Percentiles rank a stretch among this genome's conserved stretches.
Conservation (phyloP, 2,797 vertebrate genomes). For the Sebastes taczanowskii region DNA sequence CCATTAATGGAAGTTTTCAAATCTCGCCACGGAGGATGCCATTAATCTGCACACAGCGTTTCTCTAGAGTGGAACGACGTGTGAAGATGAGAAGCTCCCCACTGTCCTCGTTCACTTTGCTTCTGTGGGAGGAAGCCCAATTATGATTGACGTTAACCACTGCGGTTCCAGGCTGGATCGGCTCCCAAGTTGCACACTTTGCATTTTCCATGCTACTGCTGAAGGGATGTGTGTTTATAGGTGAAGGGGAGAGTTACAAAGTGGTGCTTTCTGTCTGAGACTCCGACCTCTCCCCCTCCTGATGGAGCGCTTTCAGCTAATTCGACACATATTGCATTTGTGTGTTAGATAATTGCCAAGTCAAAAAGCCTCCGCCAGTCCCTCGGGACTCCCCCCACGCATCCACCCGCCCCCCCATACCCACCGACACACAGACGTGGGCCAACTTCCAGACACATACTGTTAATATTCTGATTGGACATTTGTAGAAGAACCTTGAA, state of each 20-base stretch:
- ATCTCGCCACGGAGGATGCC: slow-evolving; percentile 61
- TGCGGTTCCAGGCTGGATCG: slow-evolving; percentile 2
- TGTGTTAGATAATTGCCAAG: slow-evolving; percentile 62
- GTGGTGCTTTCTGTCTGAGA: slow-evolving; percentile 44
- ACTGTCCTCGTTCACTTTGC: slow-evolving; percentile 40
- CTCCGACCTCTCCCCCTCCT: slow-evolving; percentile 42
- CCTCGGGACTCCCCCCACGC: slow-evolving; percentile 19
- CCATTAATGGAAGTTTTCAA: slow-evolving; percentile 73
- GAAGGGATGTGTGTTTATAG: slow-evolving; percentile 26
- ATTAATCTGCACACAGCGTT: slow-evolving; percentile 64
- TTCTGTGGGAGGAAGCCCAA: slow-evolving; percentile 43
- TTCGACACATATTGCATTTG: slow-evolving; percentile 67
- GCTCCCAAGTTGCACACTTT: slow-evolving; percentile 47
- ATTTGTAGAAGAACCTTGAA: slow-evolving; percentile 73
- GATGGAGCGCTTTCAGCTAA: slow-evolving; percentile 60
- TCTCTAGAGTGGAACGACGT: slow-evolving; percentile 47
- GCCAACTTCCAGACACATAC: slow-evolving; percentile 55
- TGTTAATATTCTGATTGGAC: slow-evolving; percentile 70
- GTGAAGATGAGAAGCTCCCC: slow-evolving; percentile 58
- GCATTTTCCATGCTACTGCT: slow-evolving; percentile 40
- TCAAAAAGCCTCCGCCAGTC: slow-evolving; percentile 36
- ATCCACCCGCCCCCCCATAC: background rate
- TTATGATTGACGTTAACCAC: slow-evolving; percentile 58
- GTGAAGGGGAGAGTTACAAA: slow-evolving; percentile 46
- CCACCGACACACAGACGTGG: slow-evolving; percentile 15